These are phyloP conservation scores for Gandaritis pyraliata DNA, from an alignment of 2,888 invertebrate genomes.

Conservation along the genomic window DNA sequence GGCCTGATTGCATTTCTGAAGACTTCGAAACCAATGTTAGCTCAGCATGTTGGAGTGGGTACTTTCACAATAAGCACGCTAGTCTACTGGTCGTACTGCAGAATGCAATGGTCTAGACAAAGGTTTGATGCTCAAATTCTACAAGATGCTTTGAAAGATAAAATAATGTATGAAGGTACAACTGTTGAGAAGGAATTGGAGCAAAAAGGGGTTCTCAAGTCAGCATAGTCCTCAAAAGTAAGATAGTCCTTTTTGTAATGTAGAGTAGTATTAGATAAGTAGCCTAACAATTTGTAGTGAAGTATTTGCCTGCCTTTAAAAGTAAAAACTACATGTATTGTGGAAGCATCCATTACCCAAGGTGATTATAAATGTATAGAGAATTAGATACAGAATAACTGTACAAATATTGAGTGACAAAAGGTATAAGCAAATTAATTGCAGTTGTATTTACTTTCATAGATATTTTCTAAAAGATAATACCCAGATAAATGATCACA, in stretches of 20 bases:
- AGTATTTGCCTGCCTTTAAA: too few relatives aligned
- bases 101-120: slow-evolving; percentile 87
- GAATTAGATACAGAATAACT: too few relatives aligned
- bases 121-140: slow-evolving; percentile 87
- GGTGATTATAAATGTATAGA: too few relatives aligned
- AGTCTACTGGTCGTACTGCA: slow-evolving; percentile 88
- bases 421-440: too few relatives aligned
- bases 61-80: slow-evolving; percentile 87
- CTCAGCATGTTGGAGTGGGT: slow-evolving; percentile 87
- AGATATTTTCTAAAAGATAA: too few relatives aligned
- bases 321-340: too few relatives aligned
- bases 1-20: slow-evolving; percentile 89
- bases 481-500: too few relatives aligned
- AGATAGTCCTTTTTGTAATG: slow-evolving; percentile 14
- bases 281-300: background rate
- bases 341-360: too few relatives aligned
- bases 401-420: too few relatives aligned
- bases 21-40: slow-evolving; percentile 87
- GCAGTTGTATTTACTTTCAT: too few relatives aligned
- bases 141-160: slow-evolving; percentile 85
- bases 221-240: slow-evolving; percentile 50
- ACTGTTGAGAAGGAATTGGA: slow-evolving; percentile 76
- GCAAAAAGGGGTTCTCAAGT: slow-evolving; percentile 69
- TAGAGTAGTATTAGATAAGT: slow-evolving; percentile 1
- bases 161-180: slow-evolving; percentile 87